Evolutionary conservation across 1,140 invertebrate species (phyloP), one percentile per base, ranked within the genome.

Genomic region (Drosophila ohnishii): DNA sequence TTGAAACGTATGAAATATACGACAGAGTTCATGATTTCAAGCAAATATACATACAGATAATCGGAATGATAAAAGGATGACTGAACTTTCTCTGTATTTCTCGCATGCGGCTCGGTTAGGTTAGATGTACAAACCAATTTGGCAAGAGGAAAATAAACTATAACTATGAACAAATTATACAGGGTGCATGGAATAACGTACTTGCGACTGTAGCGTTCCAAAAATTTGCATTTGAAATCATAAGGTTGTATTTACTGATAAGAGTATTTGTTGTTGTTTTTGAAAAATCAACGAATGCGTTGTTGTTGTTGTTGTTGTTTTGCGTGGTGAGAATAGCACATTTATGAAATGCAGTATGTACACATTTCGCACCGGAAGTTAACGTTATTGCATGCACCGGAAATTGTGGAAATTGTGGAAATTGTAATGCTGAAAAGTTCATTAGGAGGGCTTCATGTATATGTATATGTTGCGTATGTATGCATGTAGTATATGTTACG

Each of bases 341-440:
- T 56, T 39, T 39, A 59, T 22, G n/a, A 39, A 56, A 50, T 62
- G 25, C 19, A 25, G 25, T 61, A 64, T 39, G 30, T 64, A 60
- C 61, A 64, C 19, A 25, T 14, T 61, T 64, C 61, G 58, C 28
- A 61, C 28, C 61, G 61, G 37, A 34, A 10, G 56, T 61, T 40
- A 60, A 42, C 16, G 61, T 61, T 60, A 60, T 22, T 60, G 56
- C 61, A 64, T 64, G 61, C 57, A 65, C 57, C 57, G 16, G 63
- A 63, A 62, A 45, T 35, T 35, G 16, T 11, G 22, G 22, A 22
- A 22, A 22, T 22, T 22, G 22, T 22, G 16, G 63, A 63, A 62
- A 45, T 35, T 35, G 16, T 11, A 47, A 63, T 63, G 59, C 40
- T 34, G 39, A 65, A 47, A 65, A 63, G 57, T 63, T 64, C 16